Base-by-base conservation (phyloP, 2,113 vertebrate species). In the Natator depressus region DNA sequence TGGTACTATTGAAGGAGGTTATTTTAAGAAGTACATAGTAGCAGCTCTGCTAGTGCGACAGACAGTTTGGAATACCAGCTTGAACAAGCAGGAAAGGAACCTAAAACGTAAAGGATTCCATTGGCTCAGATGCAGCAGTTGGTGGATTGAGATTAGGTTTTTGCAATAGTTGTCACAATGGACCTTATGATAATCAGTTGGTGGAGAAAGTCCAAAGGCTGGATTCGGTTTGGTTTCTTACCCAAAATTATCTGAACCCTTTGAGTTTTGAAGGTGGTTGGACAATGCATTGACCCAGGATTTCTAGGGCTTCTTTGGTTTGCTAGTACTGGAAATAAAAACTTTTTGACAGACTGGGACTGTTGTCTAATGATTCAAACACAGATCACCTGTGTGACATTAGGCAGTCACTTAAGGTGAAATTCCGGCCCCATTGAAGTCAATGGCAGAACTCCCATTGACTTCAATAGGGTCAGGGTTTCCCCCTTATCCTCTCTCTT, bases 351-450 rank as follows among this genome's bases (percentile, higher is more conserved):
- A 72, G 38, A 65, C 50, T 0, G 1, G 69, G 76, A 14, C 22
- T 35, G 5, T 65, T 17, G 75, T 47, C 84, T 5, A 17, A 86
- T 80, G 49, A 22, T 24, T 75, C 53, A 59, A 1, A 0, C 27
- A 3, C 0, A 3, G 38, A 14, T 78, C 0, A 62, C 50, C 2
- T 87, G 10, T 11, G 27, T 10, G 16, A 8, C 5, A 5, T 1
- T 12, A 8, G 17, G 35, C 29, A 9, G 62, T 9, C 13, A 1
- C 17, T 85, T 12, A 25, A 55, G 57, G 46, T 35, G 53, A 17
- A 9, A 69, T 69, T 19, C 17, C 53, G 62, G 75, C 3, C 50
- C 47, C 47, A 46, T 42, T 27, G 65, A 14, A 42, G 50, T n/a
- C 47, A 75, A 1, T 11, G 75, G n/a, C 25, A 49, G 59, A 35